Evolutionary conservation across 2,888 invertebrate species (phyloP), one percentile per base, ranked within the genome.

Genomic region (Diaphora mendica): DNA sequence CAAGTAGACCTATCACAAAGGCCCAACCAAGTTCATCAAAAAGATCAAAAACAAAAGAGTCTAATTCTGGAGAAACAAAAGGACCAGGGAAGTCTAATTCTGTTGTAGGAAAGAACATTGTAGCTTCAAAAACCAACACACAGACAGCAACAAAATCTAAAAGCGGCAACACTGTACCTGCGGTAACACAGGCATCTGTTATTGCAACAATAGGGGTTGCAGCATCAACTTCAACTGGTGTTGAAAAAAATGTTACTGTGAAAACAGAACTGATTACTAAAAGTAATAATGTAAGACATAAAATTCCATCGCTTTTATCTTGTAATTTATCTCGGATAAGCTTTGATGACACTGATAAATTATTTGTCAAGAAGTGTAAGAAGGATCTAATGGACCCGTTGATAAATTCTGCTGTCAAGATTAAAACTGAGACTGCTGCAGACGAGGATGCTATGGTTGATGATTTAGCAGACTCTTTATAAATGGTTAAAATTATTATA

Each of bases 401-500:
- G 4, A 23, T 15, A 23, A n/a, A 33, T 48, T 64, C 30, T 4
- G 23, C 20, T 15, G 23, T 23, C 13, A 23, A 23, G 13, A 30
- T 65, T 44, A 69, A 59, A 42, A 17, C 55, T 55, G 73, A 65
- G n/a, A 30, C 42, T 42, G 8, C 42, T 8, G 7, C 30, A 30
- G 30, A 26, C 42, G 55, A 55, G 23, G 65, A 73, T 17, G 39
- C n/a, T n/a, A 69, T 69, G 73, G 9, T 64, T 3, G 73, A 73
- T 65, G 69, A 73, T 44, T 44, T 73, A 30, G 73, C 64, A 15
- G 65, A 73, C n/a, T 59, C 65, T 33, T 30, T 73, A n/a, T 73
- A 59, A 59, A 67, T 23, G 3, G 20, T 8, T 30, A 44, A 44
- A 23, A 51, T 48, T 8, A 51, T 51, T 48, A 26, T 42, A 9